A percentile compares a stretch with the other conserved stretches of the same genome.
Evolutionary conservation across 2,888 invertebrate genomes (phyloP).

Genomic region (Cepaea hortensis): DNA sequence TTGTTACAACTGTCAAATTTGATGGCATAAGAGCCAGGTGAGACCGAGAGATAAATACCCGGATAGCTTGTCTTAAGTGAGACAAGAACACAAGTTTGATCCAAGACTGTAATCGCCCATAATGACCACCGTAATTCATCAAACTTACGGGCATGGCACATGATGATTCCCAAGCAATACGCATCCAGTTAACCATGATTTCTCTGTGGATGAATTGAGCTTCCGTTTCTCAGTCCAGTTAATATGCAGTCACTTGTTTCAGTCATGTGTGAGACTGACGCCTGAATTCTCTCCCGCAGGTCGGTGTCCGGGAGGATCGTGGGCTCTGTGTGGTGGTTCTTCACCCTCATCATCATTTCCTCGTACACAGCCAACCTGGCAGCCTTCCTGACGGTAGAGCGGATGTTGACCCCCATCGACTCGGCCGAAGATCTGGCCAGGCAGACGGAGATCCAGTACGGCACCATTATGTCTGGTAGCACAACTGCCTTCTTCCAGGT

Average conservation of each 20-base stretch:
- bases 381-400: constrained; percentile 96
- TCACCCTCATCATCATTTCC: constrained; percentile 96
- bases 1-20: too few relatives aligned
- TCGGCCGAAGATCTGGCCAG: constrained; percentile 92
- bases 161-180: too few relatives aligned
- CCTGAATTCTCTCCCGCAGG: constrained; percentile 75
- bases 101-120: too few relatives aligned
- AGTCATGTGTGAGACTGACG: neutral
- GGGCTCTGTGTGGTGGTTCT: constrained; percentile 99
- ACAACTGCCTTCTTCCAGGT: constrained; percentile 93
- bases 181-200: too few relatives aligned
- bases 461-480: constrained; percentile 85
- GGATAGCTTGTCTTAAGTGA: too few relatives aligned
- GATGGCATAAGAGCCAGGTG: too few relatives aligned
- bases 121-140: too few relatives aligned
- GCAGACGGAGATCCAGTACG: constrained; percentile 81
- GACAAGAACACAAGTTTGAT: too few relatives aligned
- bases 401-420: constrained; percentile 95
- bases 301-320: constrained; percentile 95
- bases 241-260: neutral
- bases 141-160: too few relatives aligned
- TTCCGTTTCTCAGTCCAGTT: too few relatives aligned
- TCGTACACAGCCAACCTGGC: constrained; percentile 97
- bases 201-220: too few relatives aligned
- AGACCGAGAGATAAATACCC: too few relatives aligned